phyloP scores from a whole-genome alignment of 2,797 vertebrate genomes.

The Zalophus californianus region DNA sequence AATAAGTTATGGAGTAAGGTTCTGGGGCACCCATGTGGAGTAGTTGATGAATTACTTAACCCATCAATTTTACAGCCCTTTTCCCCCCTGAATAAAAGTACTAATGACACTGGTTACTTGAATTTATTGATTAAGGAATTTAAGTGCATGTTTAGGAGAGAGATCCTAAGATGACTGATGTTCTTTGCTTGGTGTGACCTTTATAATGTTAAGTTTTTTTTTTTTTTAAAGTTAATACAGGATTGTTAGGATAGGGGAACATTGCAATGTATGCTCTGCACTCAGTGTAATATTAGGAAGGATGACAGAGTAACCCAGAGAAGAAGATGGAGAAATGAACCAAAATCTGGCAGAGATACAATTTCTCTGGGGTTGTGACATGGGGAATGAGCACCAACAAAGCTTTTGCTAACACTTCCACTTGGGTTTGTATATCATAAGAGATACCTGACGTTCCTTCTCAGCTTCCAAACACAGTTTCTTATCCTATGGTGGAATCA shows the following conservation, averaged over 20 bases:
- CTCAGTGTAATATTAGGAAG: neutral
- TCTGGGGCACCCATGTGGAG: neutral
- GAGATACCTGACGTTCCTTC: neutral
- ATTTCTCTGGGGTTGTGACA: neutral
- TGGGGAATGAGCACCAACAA: neutral
- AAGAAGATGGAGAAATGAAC: neutral
- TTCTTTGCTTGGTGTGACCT: neutral
- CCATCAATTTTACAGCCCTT: neutral
- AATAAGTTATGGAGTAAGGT: conserved; percentile 24
- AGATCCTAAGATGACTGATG: conserved; percentile 22
- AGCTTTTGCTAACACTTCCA: neutral
- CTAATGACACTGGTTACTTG: conserved; percentile 2
- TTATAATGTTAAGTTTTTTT: neutral
- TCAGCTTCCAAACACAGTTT: neutral
- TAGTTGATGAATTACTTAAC: conserved; percentile 48
- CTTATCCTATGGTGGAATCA: neutral
- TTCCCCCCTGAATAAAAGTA: neutral
- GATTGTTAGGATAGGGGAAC: neutral
- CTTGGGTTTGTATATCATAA: neutral
- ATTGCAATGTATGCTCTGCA: neutral
- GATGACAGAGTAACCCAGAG: neutral
- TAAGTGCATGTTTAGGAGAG: conserved; percentile 23
- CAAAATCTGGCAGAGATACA: neutral
- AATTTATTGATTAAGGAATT: conserved; percentile 49
- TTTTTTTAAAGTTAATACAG: neutral